Evolutionary conservation across 2,888 invertebrate genomes (phyloP), one percentile per base, ranked within the genome.

Genomic region (Bhutanitis thaidina): DNA sequence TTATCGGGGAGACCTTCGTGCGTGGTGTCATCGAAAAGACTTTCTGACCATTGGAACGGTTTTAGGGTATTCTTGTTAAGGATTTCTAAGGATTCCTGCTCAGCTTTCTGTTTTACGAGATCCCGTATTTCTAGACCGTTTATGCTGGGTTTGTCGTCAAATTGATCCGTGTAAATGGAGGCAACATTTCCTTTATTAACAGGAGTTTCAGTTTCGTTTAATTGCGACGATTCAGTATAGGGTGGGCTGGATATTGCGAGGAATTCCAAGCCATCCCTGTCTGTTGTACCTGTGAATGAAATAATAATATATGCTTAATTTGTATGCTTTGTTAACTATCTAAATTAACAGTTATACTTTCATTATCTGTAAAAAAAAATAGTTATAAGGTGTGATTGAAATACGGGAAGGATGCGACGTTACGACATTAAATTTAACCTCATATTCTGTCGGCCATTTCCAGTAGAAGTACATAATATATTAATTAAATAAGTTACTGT

Each of bases 11-110:
- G 93, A 1, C 94, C 95, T 54, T 91, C 72, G 65, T 95, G 96
- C 0, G 92, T 89, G 43, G 77, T 69, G 52, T 91, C 83, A 2
- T 86, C 88, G 64, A 93, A 94, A 55, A 90, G 90, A 56, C 93
- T 92, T 44, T 90, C 91, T 45, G 93, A 93, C 96, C 96, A 96
- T 65, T 92, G 91, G 77, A 96, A 97, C 0, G 94, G 92, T 47
- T 78, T 77, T 7, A 89, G 66, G 1, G 74, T 61, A 49, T 83
- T 72, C 64, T 70, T 80, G 54, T 82, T 83, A 10, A 77, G 69
- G 45, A 66, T 50, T 43, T 84, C 81, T 34, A 81, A 58, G 14
- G 76, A 71, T 52, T 83, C 79, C 48, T 81, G 77, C 45, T 73
- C 73, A 0, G 74, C 80, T 61, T 85, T 78, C 1, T 84, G 82